Evolutionary conservation across 2,888 invertebrate species (phyloP), one percentile per base, ranked within the genome.

Genomic region (Bellardia pandia): DNA sequence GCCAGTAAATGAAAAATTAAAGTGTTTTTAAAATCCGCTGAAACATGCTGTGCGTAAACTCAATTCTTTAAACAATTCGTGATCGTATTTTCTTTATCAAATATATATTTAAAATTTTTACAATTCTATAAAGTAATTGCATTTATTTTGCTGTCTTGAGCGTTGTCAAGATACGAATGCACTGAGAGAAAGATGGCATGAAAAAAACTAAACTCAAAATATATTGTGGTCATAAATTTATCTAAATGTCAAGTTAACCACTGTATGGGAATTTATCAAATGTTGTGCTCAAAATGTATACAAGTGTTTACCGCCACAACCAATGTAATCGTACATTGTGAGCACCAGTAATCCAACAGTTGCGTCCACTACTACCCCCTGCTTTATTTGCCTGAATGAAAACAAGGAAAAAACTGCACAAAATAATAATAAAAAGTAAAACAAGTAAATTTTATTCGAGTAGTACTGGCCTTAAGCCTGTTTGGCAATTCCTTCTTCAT

Each of bases 241-340:
- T 91, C 90, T 91, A 90, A 91, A 85, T 91, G 92, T 92, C 92
- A 91, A 89, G 90, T 89, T 62, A 89, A 91, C 90, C 90, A 89
- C 91, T 90, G 91, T 90, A 90, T 89, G 89, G 86, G 91, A 91
- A 91, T 92, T 91, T 91, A 92, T 91, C 91, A 92, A 91, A 90
- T 42, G 89, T 91, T 90, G 89, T 90, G 89, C 89, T 90, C 83
- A 90, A 58, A 56, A 48, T 42, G 8, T 42, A 13, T 16, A 14
- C 37, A 45, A 14, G 14, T 69, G 37, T 45, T 5, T 13, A 51
- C 9, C 9, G n/a, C 37, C 37, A 6, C 64, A 53, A 40, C 37
- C 13, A 37, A 64, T 37, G 23, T 23, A 23, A 0, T 23, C 8
- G 40, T 58, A 68, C n/a, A 16, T 11, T 30, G 40, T 8, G 45